Conservation (phyloP, 2,888 invertebrate genomes). For the Sinohyriopsis cumingii region DNA sequence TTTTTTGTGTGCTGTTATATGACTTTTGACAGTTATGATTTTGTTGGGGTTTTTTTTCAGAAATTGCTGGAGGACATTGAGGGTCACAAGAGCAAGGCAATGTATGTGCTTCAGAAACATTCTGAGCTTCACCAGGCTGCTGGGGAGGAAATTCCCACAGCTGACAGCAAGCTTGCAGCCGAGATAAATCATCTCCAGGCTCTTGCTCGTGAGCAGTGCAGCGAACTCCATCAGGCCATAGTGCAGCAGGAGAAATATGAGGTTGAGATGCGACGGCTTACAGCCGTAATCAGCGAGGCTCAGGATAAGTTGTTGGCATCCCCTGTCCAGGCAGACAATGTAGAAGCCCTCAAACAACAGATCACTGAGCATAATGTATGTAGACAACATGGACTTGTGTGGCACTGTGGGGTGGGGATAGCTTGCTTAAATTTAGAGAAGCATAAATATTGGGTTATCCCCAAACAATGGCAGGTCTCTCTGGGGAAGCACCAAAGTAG, state of each 20-base stretch:
- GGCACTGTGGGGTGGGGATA: no score
- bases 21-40: not conserved
- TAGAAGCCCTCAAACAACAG: constrained; percentile 60
- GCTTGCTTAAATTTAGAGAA: no score
- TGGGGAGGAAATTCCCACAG: constrained; percentile 29
- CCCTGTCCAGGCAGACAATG: constrained; percentile 55
- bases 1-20: not conserved
- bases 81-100: constrained; percentile 51
- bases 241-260: constrained; percentile 59
- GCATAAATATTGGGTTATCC: no score
- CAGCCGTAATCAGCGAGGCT: constrained; percentile 53
- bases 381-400: constrained; percentile 17
- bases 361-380: constrained; percentile 61
- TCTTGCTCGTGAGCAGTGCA: constrained; percentile 48
- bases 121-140: constrained; percentile 40
- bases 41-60: constrained; percentile 34
- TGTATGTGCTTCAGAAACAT: constrained; percentile 47
- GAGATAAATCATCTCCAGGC: constrained; percentile 58
- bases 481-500: no score
- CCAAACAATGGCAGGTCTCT: no score
- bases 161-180: constrained; percentile 42
- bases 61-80: constrained; percentile 59
- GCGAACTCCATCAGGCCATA: constrained; percentile 49
- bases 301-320: constrained; percentile 55
- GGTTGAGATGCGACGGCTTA: constrained; percentile 51